Percentiles rank a stretch among this genome's conserved stretches.
Conservation (phyloP, 2,797 vertebrate species). For the Pseudochromis fuscus region DNA sequence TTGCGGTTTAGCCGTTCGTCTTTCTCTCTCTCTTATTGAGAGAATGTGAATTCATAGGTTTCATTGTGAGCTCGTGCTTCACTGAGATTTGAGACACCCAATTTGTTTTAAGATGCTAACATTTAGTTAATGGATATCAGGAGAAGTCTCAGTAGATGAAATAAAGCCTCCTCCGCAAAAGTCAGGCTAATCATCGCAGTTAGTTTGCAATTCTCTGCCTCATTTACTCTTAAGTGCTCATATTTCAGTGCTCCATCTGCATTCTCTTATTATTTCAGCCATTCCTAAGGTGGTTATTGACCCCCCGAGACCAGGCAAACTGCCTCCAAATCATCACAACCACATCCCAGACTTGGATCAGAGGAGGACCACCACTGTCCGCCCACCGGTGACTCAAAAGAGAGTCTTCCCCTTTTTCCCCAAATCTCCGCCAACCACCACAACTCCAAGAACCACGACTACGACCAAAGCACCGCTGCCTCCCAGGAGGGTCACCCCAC, state of each 20-base stretch:
- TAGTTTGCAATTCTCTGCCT: conserved; percentile 59
- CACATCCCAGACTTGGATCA: conserved; percentile 85
- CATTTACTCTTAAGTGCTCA: conserved; percentile 65
- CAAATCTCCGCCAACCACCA: conserved; percentile 60
- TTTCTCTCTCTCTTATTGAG: conserved; percentile 1
- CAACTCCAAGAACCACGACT: conserved; percentile 31
- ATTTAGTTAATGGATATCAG: conserved; percentile 66
- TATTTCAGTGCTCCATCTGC: conserved; percentile 64
- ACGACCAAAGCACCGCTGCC: conserved; percentile 62
- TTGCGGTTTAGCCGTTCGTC: background rate
- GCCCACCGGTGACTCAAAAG: conserved; percentile 73
- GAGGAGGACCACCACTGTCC: conserved; percentile 82
- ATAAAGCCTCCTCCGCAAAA: conserved; percentile 53
- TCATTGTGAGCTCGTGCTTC: conserved; percentile 31
- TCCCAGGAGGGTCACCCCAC: conserved; percentile 69
- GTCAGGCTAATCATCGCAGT: conserved; percentile 56
- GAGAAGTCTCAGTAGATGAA: conserved; percentile 57
- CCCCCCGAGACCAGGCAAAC: conserved; percentile 82
- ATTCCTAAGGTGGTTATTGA: conserved; percentile 89
- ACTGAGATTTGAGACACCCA: conserved; percentile 36
- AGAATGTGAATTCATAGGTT: conserved; percentile 19
- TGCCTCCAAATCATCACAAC: conserved; percentile 82
- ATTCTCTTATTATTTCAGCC: conserved; percentile 80
- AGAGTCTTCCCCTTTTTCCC: conserved; percentile 59
- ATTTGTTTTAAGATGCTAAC: conserved; percentile 60